Percentiles rank a stretch among this genome's conserved stretches.
phyloP scores from a whole-genome alignment of 53 echinoderm and acorn worm species.

The Astropecten irregularis region DNA sequence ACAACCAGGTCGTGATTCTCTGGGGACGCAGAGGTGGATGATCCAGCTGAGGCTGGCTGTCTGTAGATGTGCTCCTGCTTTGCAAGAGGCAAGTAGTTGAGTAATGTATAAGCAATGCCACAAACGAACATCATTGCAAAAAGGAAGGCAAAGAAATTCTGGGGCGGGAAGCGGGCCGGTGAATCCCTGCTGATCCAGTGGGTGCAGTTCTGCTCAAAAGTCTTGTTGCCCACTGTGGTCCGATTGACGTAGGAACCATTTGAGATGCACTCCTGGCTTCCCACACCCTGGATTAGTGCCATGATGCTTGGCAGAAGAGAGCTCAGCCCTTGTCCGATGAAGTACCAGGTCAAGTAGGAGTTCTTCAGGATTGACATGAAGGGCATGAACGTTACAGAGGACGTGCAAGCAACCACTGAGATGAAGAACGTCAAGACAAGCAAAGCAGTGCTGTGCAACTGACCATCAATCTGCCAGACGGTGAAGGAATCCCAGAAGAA shows the following conservation, averaged over 20 bases:
- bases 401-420: constrained; percentile 86
- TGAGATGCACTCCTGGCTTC: constrained; percentile 65
- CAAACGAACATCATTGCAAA: constrained; percentile 78
- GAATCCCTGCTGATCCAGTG: constrained; percentile 55
- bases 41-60: neutral
- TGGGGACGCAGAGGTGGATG: neutral
- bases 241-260: constrained; percentile 71
- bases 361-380: constrained; percentile 81
- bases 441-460: constrained; percentile 81
- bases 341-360: constrained; percentile 87
- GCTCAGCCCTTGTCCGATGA: constrained; percentile 92
- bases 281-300: constrained; percentile 88
- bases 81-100: constrained; percentile 71
- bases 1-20: constrained; percentile 20
- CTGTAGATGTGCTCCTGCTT: constrained; percentile 61
- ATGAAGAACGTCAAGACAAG: constrained; percentile 73
- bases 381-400: constrained; percentile 93
- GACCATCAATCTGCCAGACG: constrained; percentile 54
- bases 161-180: constrained; percentile 75
- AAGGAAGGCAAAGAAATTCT: constrained; percentile 83
- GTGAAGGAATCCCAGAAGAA: constrained; percentile 90
- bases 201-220: constrained; percentile 51
- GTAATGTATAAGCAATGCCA: constrained; percentile 61
- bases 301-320: constrained; percentile 85
- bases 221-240: constrained; percentile 54